Base-by-base conservation (phyloP, 2,797 vertebrate species). In the Typhlichthys subterraneus region DNA sequence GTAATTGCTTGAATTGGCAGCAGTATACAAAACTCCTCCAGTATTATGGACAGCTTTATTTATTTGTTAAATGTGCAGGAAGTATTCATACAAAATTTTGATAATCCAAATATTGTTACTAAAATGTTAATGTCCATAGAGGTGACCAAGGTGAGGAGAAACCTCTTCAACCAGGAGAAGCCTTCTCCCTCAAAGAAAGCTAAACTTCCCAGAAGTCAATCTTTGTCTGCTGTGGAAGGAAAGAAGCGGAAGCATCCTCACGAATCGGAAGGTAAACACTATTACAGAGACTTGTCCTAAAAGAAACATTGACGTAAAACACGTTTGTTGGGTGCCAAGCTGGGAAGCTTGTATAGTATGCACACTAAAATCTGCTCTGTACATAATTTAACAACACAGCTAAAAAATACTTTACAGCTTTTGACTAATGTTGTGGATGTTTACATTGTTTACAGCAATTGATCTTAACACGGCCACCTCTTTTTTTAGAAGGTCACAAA, bases 111-210 rank as follows among this genome's bases (percentile, higher is more conserved):
- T 38, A 38, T 38, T 38, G 15, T 49, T 19, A 58, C 31, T 0
- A 0, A 73, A 9, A 63, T 51, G 13, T 70, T 68, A 56, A 70
- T 13, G 19, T 50, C 77, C 65, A 65, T 85, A 98, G 96, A 97
- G 80, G 95, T 98, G 66, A 98, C 95, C 13, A 99, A 97, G 72
- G 97, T 97, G 52, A 92, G 97, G 78, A 94, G 97, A 81, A 99
- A 97, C 70, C 93, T 99, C 51, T 99, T 99, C 89, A 96, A 95
- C 65, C 91, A 95, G 75, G 89, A 93, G 72, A 72, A 85, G 0
- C 56, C 81, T 53, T 95, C 96, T 9, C 92, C 93, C 2, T 91
- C 93, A 0, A 96, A 95, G 89, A 95, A 84, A 42, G 82, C 80
- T 42, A 95, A 92, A 77, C 87, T 99, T 76, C 92, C 93, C 0